Conservation (phyloP, 2,888 invertebrate species). For the Drosophila siamana region DNA sequence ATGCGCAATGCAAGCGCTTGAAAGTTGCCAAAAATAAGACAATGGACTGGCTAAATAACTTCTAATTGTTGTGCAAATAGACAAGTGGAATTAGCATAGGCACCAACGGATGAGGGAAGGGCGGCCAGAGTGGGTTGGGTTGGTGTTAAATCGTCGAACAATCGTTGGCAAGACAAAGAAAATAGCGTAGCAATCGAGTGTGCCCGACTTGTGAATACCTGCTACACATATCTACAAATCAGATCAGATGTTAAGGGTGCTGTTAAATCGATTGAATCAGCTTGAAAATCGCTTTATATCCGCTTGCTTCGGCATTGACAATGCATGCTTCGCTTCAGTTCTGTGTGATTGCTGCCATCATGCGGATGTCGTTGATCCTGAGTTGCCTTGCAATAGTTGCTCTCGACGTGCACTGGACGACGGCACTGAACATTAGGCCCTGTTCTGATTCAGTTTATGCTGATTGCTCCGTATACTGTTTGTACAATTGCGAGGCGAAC, state of each 20-base stretch:
- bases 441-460: neutral
- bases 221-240: neutral
- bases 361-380: neutral
- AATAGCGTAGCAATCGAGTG: neutral
- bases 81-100: conserved; percentile 53
- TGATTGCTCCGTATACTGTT: neutral
- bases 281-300: neutral
- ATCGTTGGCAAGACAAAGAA: conserved; percentile 51
- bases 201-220: neutral
- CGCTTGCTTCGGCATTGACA: neutral
- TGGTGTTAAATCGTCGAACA: conserved; percentile 69
- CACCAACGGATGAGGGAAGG: neutral
- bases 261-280: neutral
- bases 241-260: neutral
- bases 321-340: neutral
- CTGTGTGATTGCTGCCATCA: neutral
- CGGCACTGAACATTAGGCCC: neutral
- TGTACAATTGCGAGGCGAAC: neutral
- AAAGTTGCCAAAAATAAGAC: conserved; percentile 67
- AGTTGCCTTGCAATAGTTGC: neutral
- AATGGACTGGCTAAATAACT: conserved; percentile 69
- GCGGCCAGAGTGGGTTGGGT: neutral
- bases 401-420: neutral
- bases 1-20: conserved; percentile 61
- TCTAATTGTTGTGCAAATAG: conserved; percentile 77